These are phyloP conservation scores for Planococcus citri DNA, from an alignment of 1,140 invertebrate genomes.

Conservation along the genomic window DNA sequence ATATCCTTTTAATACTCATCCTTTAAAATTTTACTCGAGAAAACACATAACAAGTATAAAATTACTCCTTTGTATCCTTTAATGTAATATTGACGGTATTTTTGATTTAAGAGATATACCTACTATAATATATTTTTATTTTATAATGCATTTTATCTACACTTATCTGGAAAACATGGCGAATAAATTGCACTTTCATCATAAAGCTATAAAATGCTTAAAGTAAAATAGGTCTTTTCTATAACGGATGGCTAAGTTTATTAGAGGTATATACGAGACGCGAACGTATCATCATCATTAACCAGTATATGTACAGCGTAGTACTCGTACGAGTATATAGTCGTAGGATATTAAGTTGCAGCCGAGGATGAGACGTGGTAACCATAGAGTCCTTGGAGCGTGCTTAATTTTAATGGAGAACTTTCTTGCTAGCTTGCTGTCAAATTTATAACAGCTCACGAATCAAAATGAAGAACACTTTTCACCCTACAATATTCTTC, in stretches of 20 bases:
- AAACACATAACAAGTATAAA: background rate
- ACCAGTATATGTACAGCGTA: background rate
- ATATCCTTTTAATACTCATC: background rate
- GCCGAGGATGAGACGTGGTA: too few relatives aligned
- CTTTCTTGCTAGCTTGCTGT: too few relatives aligned
- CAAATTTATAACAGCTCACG: too few relatives aligned
- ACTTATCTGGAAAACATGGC: background rate
- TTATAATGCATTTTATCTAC: background rate
- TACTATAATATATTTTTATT: background rate
- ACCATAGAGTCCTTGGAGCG: too few relatives aligned
- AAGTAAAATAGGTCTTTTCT: background rate
- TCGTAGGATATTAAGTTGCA: too few relatives aligned
- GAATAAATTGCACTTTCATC: background rate
- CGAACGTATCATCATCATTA: background rate
- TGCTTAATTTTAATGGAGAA: too few relatives aligned
- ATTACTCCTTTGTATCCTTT: background rate
- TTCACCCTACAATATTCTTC: too few relatives aligned
- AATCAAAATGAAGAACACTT: too few relatives aligned
- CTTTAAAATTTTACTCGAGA: background rate
- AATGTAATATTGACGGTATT: background rate
- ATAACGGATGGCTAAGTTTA: background rate
- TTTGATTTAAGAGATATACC: background rate
- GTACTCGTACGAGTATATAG: too few relatives aligned
- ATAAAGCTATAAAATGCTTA: background rate
- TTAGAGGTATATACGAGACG: conserved; percentile 1